Percentiles rank a stretch among this genome's conserved stretches.
phyloP scores from a whole-genome alignment of 2,113 vertebrate genomes.

The Tupaia tana region DNA sequence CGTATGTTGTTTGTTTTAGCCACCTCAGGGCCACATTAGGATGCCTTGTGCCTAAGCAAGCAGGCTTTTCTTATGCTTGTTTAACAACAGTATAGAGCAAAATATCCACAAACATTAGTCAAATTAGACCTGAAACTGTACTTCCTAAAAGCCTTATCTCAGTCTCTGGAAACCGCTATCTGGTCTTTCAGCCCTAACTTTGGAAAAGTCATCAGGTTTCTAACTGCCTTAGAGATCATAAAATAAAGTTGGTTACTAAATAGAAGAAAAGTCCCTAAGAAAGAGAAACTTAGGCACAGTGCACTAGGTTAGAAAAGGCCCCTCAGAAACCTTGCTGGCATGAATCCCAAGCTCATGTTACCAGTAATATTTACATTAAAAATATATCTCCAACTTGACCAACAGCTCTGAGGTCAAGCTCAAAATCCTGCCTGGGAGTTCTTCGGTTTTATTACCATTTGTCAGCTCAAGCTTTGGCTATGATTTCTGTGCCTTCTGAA shows the following conservation, averaged over 20 bases:
- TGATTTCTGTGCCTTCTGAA: slow-evolving; percentile 66
- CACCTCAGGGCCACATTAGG: not conserved
- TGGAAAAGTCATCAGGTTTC: slow-evolving; percentile 68
- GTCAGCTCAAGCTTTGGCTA: slow-evolving; percentile 44
- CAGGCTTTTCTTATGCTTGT: not conserved
- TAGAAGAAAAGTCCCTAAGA: slow-evolving; percentile 41
- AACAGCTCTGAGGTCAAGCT: slow-evolving; percentile 77
- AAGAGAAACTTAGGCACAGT: slow-evolving; percentile 40
- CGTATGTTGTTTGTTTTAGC: not conserved
- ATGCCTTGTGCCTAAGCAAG: not conserved
- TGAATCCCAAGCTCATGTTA: slow-evolving; percentile 68
- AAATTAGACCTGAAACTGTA: slow-evolving; percentile 24
- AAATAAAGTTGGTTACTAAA: slow-evolving; percentile 62
- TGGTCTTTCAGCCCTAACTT: slow-evolving; percentile 34
- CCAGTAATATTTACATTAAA: slow-evolving; percentile 82
- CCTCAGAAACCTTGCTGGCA: slow-evolving; percentile 59
- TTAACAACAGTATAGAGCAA: not conserved
- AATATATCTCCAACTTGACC: slow-evolving; percentile 73
- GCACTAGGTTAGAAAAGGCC: slow-evolving; percentile 39
- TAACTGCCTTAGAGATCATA: slow-evolving; percentile 53
- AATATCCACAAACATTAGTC: not conserved
- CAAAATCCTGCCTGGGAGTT: slow-evolving; percentile 76
- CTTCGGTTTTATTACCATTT: slow-evolving; percentile 73
- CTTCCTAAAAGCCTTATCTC: not conserved
- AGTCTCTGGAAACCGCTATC: slow-evolving; percentile 25